Percentiles rank a stretch among this genome's conserved stretches.
phyloP scores from a whole-genome alignment of 2,888 invertebrate species.

The Glaucopsyche alexis region DNA sequence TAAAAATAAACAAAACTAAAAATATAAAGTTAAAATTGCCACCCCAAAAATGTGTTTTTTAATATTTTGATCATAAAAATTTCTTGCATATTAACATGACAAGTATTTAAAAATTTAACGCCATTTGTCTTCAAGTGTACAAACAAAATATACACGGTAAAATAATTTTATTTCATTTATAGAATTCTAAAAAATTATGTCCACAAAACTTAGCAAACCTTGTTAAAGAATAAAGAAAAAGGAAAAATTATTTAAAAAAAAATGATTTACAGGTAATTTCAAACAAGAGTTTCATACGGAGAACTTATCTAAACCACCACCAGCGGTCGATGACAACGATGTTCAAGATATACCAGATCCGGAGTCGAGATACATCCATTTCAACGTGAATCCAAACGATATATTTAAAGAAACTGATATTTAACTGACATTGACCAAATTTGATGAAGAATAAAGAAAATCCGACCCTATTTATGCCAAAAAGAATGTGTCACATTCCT shows the following conservation, averaged over 20 bases:
- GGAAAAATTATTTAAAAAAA: not conserved
- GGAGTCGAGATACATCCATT: slow-evolving; percentile 69
- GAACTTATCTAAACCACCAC: slow-evolving; percentile 55
- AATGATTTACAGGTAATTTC: slow-evolving; percentile 59
- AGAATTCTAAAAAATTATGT: too few relatives aligned
- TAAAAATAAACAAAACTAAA: not conserved
- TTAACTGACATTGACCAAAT: slow-evolving; percentile 43
- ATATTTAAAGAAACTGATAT: slow-evolving; percentile 73
- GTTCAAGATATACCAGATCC: slow-evolving; percentile 48
- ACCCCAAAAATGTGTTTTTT: too few relatives aligned
- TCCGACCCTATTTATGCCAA: not conserved
- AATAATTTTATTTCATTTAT: too few relatives aligned
- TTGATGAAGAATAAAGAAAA: not conserved
- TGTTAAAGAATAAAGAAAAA: too few relatives aligned
- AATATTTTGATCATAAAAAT: too few relatives aligned
- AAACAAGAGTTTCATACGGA: slow-evolving; percentile 70
- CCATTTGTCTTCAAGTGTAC: too few relatives aligned
- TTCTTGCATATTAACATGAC: too few relatives aligned
- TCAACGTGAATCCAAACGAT: slow-evolving; percentile 55
- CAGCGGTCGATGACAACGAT: slow-evolving; percentile 52
- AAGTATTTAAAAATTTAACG: too few relatives aligned
- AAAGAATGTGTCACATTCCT: not conserved
- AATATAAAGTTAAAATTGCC: too few relatives aligned
- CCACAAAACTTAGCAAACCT: too few relatives aligned
- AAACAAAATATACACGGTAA: too few relatives aligned